Evolutionary conservation across 1,140 invertebrate species (phyloP).

Genomic region (Laupala kohalensis): DNA sequence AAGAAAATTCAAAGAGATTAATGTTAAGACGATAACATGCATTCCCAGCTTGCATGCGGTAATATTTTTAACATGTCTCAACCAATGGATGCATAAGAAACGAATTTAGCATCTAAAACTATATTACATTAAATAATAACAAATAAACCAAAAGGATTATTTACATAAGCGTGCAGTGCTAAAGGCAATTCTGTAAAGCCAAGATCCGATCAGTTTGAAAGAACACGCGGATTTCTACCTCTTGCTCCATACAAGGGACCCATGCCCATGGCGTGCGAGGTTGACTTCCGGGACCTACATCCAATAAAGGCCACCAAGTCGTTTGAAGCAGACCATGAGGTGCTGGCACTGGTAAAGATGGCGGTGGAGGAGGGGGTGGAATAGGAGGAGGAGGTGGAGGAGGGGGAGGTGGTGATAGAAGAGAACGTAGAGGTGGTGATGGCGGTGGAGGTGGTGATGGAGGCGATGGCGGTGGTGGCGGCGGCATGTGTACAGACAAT

Average conservation of each 20-base stretch:
- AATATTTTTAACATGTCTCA: too few species aligned
- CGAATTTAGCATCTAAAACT: too few species aligned
- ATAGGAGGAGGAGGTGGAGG: not conserved
- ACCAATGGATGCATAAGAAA: too few species aligned
- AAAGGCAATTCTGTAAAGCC: too few species aligned
- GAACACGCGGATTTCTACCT: not conserved
- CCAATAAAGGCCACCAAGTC: constrained; percentile 21
- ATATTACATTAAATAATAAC: too few species aligned
- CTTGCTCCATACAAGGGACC: constrained; percentile 2
- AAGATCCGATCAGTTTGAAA: too few species aligned
- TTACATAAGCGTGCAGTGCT: too few species aligned
- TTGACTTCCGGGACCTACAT: constrained; percentile 2
- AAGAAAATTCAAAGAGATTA: too few species aligned
- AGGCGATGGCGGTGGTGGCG: not conserved
- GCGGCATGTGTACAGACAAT: not conserved
- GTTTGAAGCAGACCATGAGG: constrained; percentile 21
- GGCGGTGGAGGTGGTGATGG: constrained; percentile 15
- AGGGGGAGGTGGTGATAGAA: constrained; percentile 12
- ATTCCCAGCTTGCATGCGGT: too few species aligned
- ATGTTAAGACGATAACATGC: too few species aligned
- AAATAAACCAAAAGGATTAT: too few species aligned
- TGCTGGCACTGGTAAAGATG: constrained; percentile 13
- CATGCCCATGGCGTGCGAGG: constrained; percentile 3
- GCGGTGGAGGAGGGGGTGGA: constrained; percentile 13
- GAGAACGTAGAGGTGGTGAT: constrained; percentile 5